Percentiles rank a stretch among this genome's conserved stretches.
phyloP scores from a whole-genome alignment of 2,113 vertebrate genomes.

The Heptranchias perlo region DNA sequence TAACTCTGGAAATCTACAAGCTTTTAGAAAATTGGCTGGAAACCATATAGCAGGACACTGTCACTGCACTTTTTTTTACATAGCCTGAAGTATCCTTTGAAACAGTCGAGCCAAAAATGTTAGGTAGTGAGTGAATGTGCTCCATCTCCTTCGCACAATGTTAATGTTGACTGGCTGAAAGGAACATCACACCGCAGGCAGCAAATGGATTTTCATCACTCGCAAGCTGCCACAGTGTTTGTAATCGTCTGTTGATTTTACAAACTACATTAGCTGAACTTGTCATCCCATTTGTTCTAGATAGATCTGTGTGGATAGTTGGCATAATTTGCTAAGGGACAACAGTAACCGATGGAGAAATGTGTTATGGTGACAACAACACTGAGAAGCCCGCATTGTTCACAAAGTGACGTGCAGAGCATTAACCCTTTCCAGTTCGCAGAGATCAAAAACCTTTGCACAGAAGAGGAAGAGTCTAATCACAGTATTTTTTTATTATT shows the following conservation, averaged over 20 bases:
- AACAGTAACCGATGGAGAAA: background rate
- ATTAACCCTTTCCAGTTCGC: background rate
- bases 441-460: background rate
- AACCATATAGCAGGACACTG: background rate
- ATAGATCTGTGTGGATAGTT: background rate
- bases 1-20: background rate
- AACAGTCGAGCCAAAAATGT: background rate
- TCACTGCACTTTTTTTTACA: background rate
- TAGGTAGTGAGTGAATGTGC: constrained; percentile 12
- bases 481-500: too few relatives aligned
- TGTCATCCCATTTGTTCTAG: constrained; percentile 30
- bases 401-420: background rate
- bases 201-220: constrained; percentile 11
- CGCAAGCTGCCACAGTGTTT: background rate
- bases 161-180: constrained; percentile 19
- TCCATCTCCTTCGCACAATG: background rate
- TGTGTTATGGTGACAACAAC: background rate
- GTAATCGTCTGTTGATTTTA: constrained; percentile 29
- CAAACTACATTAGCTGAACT: constrained; percentile 33
- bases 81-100: background rate
- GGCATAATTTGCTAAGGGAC: constrained; percentile 23
- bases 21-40: constrained; percentile 6
- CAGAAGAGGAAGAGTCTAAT: background rate
- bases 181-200: background rate
- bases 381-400: background rate